phyloP scores from a whole-genome alignment of 1,140 invertebrate genomes.

The Drosophila funebris region DNA sequence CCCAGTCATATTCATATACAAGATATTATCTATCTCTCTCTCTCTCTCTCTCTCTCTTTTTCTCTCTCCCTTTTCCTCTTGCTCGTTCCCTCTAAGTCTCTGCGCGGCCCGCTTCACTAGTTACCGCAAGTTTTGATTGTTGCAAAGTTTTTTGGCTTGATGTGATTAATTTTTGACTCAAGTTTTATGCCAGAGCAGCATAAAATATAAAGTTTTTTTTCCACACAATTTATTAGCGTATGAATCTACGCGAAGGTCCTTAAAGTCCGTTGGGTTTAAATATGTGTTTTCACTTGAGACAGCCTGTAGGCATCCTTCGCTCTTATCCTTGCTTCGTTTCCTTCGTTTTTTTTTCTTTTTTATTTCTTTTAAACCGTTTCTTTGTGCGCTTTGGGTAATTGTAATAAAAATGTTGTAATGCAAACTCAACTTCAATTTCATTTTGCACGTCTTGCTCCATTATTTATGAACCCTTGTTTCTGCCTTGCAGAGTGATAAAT shows the following conservation, averaged over 20 bases:
- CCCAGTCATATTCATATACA: no score
- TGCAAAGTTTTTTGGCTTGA: constrained; percentile 50
- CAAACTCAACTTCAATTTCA: constrained; percentile 54
- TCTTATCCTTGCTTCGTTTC: no score
- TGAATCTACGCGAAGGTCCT: background rate
- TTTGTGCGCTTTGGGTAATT: constrained; percentile 47
- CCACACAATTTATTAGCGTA: constrained; percentile 32
- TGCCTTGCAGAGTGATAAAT: constrained; percentile 61
- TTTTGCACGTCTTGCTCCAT: constrained; percentile 57
- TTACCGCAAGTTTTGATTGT: constrained; percentile 64
- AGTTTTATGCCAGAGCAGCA: constrained; percentile 25
- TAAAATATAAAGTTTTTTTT: constrained; percentile 26
- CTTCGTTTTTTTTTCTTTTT: background rate
- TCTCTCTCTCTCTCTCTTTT: no score
- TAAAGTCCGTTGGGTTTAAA: constrained; percentile 10
- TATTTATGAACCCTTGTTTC: constrained; percentile 60
- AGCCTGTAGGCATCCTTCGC: background rate
- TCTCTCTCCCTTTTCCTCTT: no score
- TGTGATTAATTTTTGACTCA: constrained; percentile 69
- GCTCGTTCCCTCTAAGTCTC: no score
- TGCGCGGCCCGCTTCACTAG: constrained; percentile 48
- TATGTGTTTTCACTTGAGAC: constrained; percentile 16
- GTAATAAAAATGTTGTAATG: constrained; percentile 56
- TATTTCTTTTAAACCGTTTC: background rate
- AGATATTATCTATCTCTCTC: no score